Conservation (phyloP, 2,113 vertebrate genomes). For the Pteruthius melanotis region DNA sequence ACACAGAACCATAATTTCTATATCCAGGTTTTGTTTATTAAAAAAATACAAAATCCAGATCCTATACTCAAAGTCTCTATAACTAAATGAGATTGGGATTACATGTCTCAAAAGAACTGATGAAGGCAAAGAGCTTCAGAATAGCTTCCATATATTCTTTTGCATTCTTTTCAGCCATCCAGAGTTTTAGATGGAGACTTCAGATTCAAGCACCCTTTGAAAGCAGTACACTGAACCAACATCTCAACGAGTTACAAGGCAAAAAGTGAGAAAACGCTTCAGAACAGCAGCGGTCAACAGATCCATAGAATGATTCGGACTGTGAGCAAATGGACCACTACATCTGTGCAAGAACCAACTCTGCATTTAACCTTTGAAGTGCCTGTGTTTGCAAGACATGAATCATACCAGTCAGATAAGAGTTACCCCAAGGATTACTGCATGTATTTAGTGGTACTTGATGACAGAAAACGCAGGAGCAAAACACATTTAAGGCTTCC, state of each 20-base stretch:
- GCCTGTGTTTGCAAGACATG: neutral
- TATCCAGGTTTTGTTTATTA: neutral
- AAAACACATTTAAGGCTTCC: neutral
- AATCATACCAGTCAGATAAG: neutral
- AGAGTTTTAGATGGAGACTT: neutral
- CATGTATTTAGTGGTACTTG: neutral
- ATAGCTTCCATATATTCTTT: neutral
- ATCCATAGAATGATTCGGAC: accelerated
- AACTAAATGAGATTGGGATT: neutral
- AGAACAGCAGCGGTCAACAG: accelerated
- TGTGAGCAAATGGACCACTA: neutral
- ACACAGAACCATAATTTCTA: neutral
- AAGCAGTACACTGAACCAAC: neutral
- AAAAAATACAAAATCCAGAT: neutral
- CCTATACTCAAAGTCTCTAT: neutral
- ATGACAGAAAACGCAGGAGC: neutral
- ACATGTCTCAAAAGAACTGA: neutral
- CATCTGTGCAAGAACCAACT: neutral
- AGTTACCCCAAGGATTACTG: neutral
- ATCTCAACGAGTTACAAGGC: neutral
- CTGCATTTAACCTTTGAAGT: neutral
- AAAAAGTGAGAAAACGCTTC: neutral
- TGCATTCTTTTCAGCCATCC: neutral
- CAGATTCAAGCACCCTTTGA: neutral
- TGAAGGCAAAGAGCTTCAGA: neutral